Evolutionary conservation across 2,888 invertebrate species (phyloP), one percentile per base, ranked within the genome.

Genomic region (Hydriomena furcata): DNA sequence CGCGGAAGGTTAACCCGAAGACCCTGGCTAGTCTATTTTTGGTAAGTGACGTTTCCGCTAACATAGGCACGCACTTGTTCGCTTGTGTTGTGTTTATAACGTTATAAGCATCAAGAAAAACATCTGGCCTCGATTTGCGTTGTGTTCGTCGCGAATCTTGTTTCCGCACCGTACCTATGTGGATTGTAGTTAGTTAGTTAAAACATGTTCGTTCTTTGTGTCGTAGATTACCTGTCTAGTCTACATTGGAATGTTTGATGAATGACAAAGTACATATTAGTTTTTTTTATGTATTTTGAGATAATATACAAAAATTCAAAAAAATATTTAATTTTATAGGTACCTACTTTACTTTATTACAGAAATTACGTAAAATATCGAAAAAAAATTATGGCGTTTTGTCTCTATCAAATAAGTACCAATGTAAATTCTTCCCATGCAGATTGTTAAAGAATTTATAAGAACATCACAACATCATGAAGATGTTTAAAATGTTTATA

Each of bases 11-110:
- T 73, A 52, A 63, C 61, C 63, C 68, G 65, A 68, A 81, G 82
- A 82, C 86, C 85, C 85, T 86, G 87, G 73, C 63, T 71, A 65
- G 59, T 76, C 86, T 87, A 87, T 87, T 87, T 87, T 86, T 78
- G 85, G 82, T 78, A 55, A 68, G 72, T 73, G 73, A 73, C 77
- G 73, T 80, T 81, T 82, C 79, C 79, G 76, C 68, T 68, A 62
- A 65, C 66, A 73, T 63, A 67, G 59, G 66, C 63, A 61, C 58
- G 66, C 64, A 66, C 65, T 55, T 65, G 60, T 60, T 56, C 42
- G 43, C 46, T 50, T 57, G 62, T 51, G 50, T 51, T 58, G 49
- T 57, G 51, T 55, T 62, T 54, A 52, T 52, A 56, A 50, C 41
- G 8, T 25, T 61, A 63, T 44, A 65, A 55, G 55, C 70, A 65